Percentiles rank a stretch among this genome's conserved stretches.
Conservation (phyloP, 2,113 vertebrate species). For the Polyodon spathula region DNA sequence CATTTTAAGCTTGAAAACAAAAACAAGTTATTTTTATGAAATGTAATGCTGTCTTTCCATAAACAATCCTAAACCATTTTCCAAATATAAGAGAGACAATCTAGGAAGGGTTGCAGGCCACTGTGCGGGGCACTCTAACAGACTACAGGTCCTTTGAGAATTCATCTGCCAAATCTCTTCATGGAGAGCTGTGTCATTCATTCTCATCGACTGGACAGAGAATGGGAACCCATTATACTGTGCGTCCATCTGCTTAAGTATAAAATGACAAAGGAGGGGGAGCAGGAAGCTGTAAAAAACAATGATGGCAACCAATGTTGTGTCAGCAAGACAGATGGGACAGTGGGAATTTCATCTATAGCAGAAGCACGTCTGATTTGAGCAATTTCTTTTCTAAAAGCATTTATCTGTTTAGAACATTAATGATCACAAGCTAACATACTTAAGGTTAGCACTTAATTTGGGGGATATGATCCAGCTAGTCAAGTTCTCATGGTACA, state of each 20-base stretch:
- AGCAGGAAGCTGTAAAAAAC: constrained; percentile 21
- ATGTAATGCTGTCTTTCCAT: constrained; percentile 3
- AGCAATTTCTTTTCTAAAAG: not conserved
- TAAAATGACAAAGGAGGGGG: constrained; percentile 30
- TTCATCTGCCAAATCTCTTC: constrained; percentile 18
- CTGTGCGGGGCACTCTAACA: constrained; percentile 18
- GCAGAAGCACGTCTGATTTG: not conserved
- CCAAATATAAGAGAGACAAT: not conserved
- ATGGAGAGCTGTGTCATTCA: constrained; percentile 23
- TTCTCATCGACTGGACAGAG: constrained; percentile 30
- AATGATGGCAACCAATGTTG: constrained; percentile 4
- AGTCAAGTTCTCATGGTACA: no score
- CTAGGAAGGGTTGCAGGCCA: not conserved
- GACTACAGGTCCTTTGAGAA: not conserved
- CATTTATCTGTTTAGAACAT: no score
- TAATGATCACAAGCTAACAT: no score
- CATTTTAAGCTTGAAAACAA: constrained; percentile 17
- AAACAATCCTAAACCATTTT: not conserved
- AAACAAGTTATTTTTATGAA: constrained; percentile 5
- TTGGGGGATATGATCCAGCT: no score
- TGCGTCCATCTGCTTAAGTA: constrained; percentile 38
- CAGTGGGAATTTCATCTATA: constrained; percentile 8
- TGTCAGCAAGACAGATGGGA: constrained; percentile 18
- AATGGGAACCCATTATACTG: constrained; percentile 28
- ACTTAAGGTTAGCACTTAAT: no score